Conservation (phyloP, 2,113 vertebrate species). For the Capra hircus region DNA sequence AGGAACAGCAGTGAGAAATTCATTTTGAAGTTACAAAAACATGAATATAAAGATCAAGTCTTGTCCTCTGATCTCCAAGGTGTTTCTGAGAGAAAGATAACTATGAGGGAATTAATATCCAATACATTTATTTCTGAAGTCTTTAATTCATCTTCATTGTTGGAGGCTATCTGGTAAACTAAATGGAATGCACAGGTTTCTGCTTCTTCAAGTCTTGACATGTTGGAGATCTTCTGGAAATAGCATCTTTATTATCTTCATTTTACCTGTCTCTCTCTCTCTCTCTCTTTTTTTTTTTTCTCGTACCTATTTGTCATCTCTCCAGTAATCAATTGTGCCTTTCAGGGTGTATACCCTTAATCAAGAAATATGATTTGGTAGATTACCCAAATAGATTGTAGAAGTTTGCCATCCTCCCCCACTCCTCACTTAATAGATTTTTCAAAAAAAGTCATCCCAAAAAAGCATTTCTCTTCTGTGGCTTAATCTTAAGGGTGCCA, state of each 20-base stretch:
- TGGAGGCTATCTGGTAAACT: not conserved
- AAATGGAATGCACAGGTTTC: not conserved
- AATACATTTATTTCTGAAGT: not conserved
- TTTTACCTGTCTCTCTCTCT: not conserved
- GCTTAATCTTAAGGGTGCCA: slow-evolving; percentile 52
- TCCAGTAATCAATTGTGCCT: not conserved
- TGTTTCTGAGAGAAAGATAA: not conserved
- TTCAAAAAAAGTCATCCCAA: slow-evolving; percentile 9
- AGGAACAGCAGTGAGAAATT: slow-evolving; percentile 6
- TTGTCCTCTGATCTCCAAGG: not conserved
- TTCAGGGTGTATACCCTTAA: not conserved
- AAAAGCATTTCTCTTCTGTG: slow-evolving; percentile 24
- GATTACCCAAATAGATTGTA: slow-evolving; percentile 3
- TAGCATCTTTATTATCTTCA: not conserved
- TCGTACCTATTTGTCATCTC: not conserved
- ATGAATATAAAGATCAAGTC: not conserved
- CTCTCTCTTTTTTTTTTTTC: not conserved
- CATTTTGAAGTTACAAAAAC: slow-evolving; percentile 28
- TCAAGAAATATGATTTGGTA: slow-evolving; percentile 23
- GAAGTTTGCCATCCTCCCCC: not conserved
- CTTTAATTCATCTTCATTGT: not conserved
- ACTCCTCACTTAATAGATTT: not conserved
- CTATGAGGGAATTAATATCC: not conserved
- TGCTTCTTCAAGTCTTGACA: not conserved
- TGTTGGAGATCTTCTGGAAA: not conserved